phyloP scores from a whole-genome alignment of 2,797 vertebrate genomes.

The Molossus molossus region DNA sequence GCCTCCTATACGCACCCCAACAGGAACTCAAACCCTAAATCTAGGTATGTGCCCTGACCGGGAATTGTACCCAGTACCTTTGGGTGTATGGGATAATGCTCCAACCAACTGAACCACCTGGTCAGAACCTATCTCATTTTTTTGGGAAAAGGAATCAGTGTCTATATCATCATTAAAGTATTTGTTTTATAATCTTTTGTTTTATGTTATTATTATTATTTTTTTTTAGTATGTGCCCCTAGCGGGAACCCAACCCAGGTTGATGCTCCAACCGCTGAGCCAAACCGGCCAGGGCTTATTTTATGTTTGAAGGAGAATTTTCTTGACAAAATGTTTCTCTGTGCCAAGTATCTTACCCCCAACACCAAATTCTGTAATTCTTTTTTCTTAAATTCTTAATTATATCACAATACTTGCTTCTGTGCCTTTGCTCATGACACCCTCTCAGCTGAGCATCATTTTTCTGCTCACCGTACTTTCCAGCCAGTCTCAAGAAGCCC shows the following conservation, averaged over 20 bases:
- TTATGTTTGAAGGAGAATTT: not conserved
- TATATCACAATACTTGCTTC: not conserved
- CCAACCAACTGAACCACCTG: too few species aligned
- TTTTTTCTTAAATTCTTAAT: not conserved
- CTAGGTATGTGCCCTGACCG: too few species aligned
- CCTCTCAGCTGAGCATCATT: not conserved
- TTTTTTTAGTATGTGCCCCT: too few species aligned
- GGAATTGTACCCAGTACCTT: too few species aligned
- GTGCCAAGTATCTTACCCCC: not conserved
- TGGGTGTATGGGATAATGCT: too few species aligned
- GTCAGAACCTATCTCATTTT: not conserved
- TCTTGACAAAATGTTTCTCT: not conserved
- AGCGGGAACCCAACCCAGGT: too few species aligned
- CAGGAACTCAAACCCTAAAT: too few species aligned
- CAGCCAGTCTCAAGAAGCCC: not conserved
- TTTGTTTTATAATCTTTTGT: not conserved
- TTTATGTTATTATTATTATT: not conserved
- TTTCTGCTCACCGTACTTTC: too few species aligned
- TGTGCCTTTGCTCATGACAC: not conserved
- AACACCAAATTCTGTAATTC: not conserved
- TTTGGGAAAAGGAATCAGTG: not conserved
- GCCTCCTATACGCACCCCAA: too few species aligned
- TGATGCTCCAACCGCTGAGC: too few species aligned
- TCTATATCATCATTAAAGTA: not conserved
- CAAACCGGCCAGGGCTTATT: not conserved